Conservation (phyloP, 2,888 invertebrate genomes). For the Drosophila phalerata region DNA sequence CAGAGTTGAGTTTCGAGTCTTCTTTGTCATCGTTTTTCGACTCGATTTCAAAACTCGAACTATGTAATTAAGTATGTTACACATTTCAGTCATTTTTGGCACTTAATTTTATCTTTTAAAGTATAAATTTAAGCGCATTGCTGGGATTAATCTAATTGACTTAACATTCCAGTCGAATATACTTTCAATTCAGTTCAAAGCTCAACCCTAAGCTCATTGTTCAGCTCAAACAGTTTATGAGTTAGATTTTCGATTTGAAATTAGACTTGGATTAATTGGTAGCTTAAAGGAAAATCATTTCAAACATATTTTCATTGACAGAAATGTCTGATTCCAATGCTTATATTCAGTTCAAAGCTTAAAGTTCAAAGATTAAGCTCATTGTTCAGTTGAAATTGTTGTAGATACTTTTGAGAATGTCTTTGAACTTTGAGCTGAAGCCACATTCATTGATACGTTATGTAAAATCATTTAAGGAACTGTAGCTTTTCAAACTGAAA, state of each 20-base stretch:
- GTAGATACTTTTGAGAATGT: background rate
- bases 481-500: too few relatives aligned
- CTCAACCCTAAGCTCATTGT: background rate
- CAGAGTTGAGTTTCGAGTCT: background rate
- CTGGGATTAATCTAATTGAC: conserved; percentile 7
- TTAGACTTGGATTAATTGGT: background rate
- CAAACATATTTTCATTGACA: background rate
- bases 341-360: background rate
- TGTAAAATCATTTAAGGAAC: too few relatives aligned
- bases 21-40: conserved; percentile 4
- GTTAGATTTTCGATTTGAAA: background rate
- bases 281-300: background rate
- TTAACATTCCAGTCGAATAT: background rate
- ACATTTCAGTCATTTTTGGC: background rate
- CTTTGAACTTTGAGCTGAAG: background rate
- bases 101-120: background rate
- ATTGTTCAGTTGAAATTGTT: background rate
- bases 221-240: background rate
- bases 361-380: background rate
- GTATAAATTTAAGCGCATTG: conserved; percentile 1
- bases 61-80: conserved; percentile 12
- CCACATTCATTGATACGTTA: too few relatives aligned
- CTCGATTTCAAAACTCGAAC: background rate
- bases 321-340: background rate
- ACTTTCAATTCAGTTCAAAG: background rate